Conservation (phyloP, 2,888 invertebrate genomes). For the Tridacna crocea region DNA sequence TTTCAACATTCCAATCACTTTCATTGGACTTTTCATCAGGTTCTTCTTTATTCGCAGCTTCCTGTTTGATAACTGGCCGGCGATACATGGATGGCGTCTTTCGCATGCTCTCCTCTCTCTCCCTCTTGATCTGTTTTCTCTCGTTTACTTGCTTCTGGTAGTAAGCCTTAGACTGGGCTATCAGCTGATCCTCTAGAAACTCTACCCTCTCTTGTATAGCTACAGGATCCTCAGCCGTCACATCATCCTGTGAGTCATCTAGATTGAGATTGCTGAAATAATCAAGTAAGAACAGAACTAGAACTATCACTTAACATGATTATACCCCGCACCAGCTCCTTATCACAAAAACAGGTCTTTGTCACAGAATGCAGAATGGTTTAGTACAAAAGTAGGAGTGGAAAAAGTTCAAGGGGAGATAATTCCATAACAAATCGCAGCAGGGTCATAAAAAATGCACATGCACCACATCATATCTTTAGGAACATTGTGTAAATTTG, state of each 20-base stretch:
- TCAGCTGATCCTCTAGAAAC: conserved; percentile 50
- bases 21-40: background rate
- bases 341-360: too few relatives aligned
- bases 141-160: background rate
- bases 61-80: background rate
- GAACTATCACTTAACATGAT: too few relatives aligned
- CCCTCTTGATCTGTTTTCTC: background rate
- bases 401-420: too few relatives aligned
- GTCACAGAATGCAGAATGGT: too few relatives aligned
- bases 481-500: too few relatives aligned
- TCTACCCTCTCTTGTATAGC: conserved; percentile 48
- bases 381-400: too few relatives aligned
- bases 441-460: too few relatives aligned
- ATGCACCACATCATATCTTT: too few relatives aligned
- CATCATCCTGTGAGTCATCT: background rate
- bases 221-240: background rate
- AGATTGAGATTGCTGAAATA: background rate
- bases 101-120: background rate
- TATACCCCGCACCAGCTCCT: too few relatives aligned
- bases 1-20: too few relatives aligned
- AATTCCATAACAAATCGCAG: too few relatives aligned
- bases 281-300: too few relatives aligned
- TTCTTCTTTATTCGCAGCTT: background rate
- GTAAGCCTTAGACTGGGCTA: conserved; percentile 35
- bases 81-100: background rate